Base-by-base conservation (phyloP, 2,888 invertebrate species). In the Drosophila koepferae region DNA sequence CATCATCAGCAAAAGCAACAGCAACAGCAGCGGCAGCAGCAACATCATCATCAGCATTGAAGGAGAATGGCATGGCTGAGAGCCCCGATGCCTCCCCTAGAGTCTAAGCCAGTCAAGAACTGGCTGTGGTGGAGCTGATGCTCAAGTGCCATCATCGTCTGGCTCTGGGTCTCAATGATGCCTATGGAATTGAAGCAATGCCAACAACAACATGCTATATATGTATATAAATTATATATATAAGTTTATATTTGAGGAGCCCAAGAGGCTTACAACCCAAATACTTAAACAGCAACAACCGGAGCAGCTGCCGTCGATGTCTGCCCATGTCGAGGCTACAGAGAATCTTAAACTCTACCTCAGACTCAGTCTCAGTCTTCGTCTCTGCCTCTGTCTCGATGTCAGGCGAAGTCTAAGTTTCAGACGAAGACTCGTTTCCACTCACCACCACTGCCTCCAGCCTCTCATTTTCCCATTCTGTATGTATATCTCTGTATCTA, bases 201-300 rank as follows among this genome's bases (percentile, higher is more conserved):
- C 86, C 71, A 49, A 62, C 48, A 62, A 54, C 51, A 40, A n/a
- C 56, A 58, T 48, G 51, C 49, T 61, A 63, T 60, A 69, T 59
- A 60, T 20, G 20, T 20, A 20, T n/a, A 48, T 28, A 10, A n/a
- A 49, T 23, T 16, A 23, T 46, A 46, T 49, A 49, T 72, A 41
- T 51, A 28, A 28, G 6, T 28, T 6, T 28, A 51, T 51, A 36
- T 51, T 51, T 51, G 34, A 55, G 23, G 43, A 55, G 66, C 83
- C 83, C 84, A 85, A 88, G 86, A 79, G 84, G 86, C 89, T 88
- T 85, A 86, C 83, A 88, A 68, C 71, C 88, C 79, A 83, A 88
- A 83, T 81, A 77, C 77, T 77, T 79, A 55, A 86, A 41, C 56
- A 44, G 31, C 28, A n/a, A 31, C 59, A 72, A 38, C 36, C 46